phyloP scores from a whole-genome alignment of 2,797 vertebrate species.

The Trichosurus vulpecula region DNA sequence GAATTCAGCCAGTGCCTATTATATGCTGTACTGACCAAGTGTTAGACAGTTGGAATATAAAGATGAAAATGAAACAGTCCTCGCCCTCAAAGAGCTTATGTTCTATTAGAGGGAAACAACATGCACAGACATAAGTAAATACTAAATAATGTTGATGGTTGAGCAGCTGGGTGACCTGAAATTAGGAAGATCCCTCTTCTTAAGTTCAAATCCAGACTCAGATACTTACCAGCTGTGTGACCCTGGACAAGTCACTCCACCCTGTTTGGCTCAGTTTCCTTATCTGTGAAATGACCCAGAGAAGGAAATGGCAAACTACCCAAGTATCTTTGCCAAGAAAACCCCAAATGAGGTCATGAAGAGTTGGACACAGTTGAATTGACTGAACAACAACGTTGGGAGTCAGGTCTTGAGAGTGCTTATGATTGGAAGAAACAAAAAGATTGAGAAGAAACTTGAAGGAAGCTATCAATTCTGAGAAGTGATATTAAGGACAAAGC shows the following conservation, averaged over 20 bases:
- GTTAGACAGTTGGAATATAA: not conserved
- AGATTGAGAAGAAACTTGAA: too few relatives aligned
- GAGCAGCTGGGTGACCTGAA: not conserved
- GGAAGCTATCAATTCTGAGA: too few relatives aligned
- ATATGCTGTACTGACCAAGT: not conserved
- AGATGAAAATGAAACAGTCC: not conserved
- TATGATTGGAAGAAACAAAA: too few relatives aligned
- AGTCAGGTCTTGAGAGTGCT: too few relatives aligned
- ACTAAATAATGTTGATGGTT: not conserved
- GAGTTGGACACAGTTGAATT: too few relatives aligned
- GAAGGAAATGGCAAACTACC: too few relatives aligned
- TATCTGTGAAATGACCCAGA: too few relatives aligned
- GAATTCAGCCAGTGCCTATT: not conserved
- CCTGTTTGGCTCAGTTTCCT: not conserved
- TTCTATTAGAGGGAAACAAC: not conserved
- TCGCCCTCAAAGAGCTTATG: not conserved
- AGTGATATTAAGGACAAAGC: too few relatives aligned
- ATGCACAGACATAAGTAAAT: not conserved
- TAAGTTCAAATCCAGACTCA: not conserved
- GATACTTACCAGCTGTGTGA: not conserved
- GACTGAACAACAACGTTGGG: too few relatives aligned
- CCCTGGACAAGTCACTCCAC: not conserved
- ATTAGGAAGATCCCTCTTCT: not conserved
- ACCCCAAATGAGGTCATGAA: too few relatives aligned
- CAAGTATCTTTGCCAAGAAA: too few relatives aligned